Conservation (phyloP, 2,888 invertebrate genomes). For the Phlogophora meticulosa region DNA sequence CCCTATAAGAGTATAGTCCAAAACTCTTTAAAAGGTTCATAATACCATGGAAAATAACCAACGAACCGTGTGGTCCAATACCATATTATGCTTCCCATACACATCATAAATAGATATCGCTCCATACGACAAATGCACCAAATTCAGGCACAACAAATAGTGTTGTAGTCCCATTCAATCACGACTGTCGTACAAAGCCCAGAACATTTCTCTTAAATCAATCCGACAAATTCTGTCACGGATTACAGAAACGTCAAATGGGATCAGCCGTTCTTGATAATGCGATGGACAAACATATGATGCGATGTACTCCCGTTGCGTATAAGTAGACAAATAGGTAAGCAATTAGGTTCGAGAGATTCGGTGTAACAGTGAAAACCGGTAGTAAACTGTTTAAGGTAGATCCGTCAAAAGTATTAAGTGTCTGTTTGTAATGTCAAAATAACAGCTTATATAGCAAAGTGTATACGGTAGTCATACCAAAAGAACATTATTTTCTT, state of each 20-base stretch:
- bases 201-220: constrained; percentile 37
- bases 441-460: too few species aligned
- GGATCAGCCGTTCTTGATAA: constrained; percentile 54
- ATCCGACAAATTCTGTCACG: constrained; percentile 43
- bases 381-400: constrained; percentile 28
- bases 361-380: constrained; percentile 5
- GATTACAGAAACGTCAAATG: constrained; percentile 31
- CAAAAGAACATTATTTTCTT: too few species aligned
- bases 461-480: too few species aligned
- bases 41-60: not conserved
- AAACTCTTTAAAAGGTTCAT: not conserved
- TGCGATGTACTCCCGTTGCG: constrained; percentile 39
- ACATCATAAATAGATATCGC: not conserved
- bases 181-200: constrained; percentile 17
- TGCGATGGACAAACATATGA: constrained; percentile 37
- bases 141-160: constrained; percentile 56
- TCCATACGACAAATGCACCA: constrained; percentile 10
- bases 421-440: too few species aligned
- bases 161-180: constrained; percentile 2
- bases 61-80: not conserved
- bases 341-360: constrained; percentile 15
- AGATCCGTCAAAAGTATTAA: too few species aligned
- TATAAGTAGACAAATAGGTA: constrained; percentile 33
- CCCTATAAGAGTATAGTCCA: too few species aligned
- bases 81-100: not conserved